Evolutionary conservation across 2,888 invertebrate species (phyloP).

Genomic region (Hyalella azteca): DNA sequence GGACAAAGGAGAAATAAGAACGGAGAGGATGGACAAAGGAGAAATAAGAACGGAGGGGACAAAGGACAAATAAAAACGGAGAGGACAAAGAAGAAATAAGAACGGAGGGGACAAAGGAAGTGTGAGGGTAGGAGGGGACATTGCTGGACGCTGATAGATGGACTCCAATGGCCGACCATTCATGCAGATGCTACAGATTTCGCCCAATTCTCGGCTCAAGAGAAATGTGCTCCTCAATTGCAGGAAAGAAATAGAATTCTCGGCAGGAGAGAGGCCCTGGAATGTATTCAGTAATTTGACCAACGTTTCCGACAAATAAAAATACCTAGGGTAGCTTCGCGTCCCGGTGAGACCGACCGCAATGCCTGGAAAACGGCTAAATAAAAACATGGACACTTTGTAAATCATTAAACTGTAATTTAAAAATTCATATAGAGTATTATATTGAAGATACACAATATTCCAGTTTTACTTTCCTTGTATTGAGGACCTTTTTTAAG

Average conservation of each 20-base stretch:
- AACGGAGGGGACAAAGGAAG: not conserved
- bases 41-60: not conserved
- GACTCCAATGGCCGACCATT: slow-evolving; percentile 27
- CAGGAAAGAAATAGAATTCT: slow-evolving; percentile 24
- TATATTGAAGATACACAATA: no score
- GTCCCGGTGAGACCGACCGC: not conserved
- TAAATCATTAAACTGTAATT: no score
- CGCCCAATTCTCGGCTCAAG: slow-evolving; percentile 20
- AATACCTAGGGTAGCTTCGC: not conserved
- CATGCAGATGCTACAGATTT: slow-evolving; percentile 37
- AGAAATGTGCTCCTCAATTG: slow-evolving; percentile 30
- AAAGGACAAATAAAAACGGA: not conserved
- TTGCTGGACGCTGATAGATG: not conserved
- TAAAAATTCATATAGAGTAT: no score
- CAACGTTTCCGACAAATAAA: not conserved
- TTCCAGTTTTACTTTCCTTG: no score
- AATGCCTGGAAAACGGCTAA: no score
- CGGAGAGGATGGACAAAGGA: not conserved
- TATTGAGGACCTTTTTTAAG: no score
- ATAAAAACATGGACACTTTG: no score
- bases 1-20: not conserved
- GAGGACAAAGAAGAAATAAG: not conserved
- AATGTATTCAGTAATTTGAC: not conserved
- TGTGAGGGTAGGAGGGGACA: not conserved
- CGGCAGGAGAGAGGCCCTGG: not conserved